phyloP scores from a whole-genome alignment of 2,888 invertebrate species.

The Agrotis segetum region DNA sequence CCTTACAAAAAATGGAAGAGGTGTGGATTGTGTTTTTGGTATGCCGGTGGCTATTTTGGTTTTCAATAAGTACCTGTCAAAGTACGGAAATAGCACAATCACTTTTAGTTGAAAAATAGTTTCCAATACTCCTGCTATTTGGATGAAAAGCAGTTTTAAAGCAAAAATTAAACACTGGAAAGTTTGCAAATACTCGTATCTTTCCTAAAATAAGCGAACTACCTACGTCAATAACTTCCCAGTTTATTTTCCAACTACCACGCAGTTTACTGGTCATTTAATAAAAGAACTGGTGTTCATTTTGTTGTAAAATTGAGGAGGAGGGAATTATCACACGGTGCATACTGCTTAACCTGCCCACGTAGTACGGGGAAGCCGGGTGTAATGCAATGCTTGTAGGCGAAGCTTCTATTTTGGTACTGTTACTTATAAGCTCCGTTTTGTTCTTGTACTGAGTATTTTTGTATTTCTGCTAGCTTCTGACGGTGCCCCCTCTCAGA shows the following conservation, averaged over 20 bases:
- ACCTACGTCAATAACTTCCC: conserved; percentile 15
- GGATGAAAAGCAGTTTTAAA: background rate
- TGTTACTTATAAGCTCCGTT: conserved; percentile 6
- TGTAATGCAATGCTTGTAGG: conserved; percentile 30
- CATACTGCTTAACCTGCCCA: conserved; percentile 49
- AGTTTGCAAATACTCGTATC: conserved; percentile 10
- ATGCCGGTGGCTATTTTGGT: too few relatives aligned
- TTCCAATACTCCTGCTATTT: background rate
- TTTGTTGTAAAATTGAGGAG: conserved; percentile 31
- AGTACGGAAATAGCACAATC: background rate
- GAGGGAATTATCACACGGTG: conserved; percentile 31
- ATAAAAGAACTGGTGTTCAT: conserved; percentile 16
- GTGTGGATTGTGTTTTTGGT: too few relatives aligned
- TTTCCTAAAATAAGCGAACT: conserved; percentile 9
- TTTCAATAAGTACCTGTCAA: background rate
- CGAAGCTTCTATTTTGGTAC: conserved; percentile 40
- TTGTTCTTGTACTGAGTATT: background rate
- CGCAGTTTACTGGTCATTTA: conserved; percentile 23
- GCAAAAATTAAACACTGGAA: background rate
- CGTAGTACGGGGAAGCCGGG: conserved; percentile 16
- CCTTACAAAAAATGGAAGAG: too few relatives aligned
- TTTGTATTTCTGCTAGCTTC: conserved; percentile 4
- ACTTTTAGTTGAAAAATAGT: background rate
- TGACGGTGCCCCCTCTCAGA: too few relatives aligned
- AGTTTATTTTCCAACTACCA: conserved; percentile 44